These are phyloP conservation scores for Theodoxus fluviatilis DNA, from an alignment of 2,888 invertebrate species.

Conservation along the genomic window DNA sequence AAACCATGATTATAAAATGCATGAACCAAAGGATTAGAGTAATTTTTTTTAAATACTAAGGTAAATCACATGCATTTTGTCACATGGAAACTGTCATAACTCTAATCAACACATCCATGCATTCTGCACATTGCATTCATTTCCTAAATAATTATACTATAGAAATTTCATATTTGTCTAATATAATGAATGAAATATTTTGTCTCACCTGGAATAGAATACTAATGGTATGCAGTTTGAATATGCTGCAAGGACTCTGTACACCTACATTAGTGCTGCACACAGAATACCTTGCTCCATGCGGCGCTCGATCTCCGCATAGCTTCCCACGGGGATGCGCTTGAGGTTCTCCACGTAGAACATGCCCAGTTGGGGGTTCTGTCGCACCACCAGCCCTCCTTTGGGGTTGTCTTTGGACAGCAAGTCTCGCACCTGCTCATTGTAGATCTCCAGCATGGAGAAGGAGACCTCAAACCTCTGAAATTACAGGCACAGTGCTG, in stretches of 20 bases:
- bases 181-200: no score
- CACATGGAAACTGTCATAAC: no score
- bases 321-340: conserved; percentile 65
- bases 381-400: conserved; percentile 63
- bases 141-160: not conserved
- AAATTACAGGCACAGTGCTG: no score
- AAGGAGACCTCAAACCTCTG: conserved; percentile 65
- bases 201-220: no score
- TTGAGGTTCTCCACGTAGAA: conserved; percentile 66
- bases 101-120: no score
- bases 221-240: no score
- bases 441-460: conserved; percentile 67
- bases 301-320: conserved; percentile 64
- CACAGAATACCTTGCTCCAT: conserved; percentile 66
- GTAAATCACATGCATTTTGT: no score
- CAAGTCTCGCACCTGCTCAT: conserved; percentile 66
- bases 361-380: conserved; percentile 64
- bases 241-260: no score
- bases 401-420: conserved; percentile 64
- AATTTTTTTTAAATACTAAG: no score
- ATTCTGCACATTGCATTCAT: not conserved
- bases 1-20: no score
- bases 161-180: not conserved
- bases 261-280: not conserved
- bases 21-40: no score